Percentiles rank a stretch among this genome's conserved stretches.
These are phyloP conservation scores for Chlorospingus semifuscus DNA, from an alignment of 2,797 vertebrate species.

Conservation along the genomic window DNA sequence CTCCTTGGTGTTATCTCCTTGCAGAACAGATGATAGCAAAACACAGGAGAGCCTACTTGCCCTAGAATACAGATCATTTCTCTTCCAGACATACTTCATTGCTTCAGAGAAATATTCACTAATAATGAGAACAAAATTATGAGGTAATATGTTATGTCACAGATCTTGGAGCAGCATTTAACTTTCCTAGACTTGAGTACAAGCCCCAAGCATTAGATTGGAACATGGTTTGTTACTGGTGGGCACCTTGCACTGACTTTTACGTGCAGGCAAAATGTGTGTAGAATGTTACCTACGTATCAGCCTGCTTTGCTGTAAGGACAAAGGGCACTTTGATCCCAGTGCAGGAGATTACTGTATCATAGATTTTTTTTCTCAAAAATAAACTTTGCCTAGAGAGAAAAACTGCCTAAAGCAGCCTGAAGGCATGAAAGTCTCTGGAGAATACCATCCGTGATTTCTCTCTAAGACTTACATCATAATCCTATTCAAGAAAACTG, in stretches of 20 bases:
- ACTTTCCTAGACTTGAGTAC: background rate
- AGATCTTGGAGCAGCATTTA: background rate
- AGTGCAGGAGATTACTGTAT: background rate
- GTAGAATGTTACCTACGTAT: background rate
- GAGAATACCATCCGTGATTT: background rate
- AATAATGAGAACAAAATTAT: background rate
- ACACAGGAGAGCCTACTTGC: background rate
- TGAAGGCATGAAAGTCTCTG: background rate
- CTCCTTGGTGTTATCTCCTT: background rate
- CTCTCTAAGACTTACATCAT: background rate
- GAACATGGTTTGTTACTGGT: background rate
- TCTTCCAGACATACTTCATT: background rate
- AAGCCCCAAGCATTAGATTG: background rate
- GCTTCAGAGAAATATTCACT: background rate
- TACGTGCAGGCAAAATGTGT: background rate
- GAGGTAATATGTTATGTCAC: background rate
- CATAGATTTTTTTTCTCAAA: background rate
- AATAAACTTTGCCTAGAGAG: background rate
- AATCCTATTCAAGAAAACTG: background rate
- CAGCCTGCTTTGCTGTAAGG: background rate
- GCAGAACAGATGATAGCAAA: background rate
- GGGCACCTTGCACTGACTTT: background rate
- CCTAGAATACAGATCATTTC: background rate
- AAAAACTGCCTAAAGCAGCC: background rate
- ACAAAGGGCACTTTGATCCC: slow-evolving; percentile 13